Conservation (phyloP, 2,888 invertebrate genomes). For the Drosophila ochracea region DNA sequence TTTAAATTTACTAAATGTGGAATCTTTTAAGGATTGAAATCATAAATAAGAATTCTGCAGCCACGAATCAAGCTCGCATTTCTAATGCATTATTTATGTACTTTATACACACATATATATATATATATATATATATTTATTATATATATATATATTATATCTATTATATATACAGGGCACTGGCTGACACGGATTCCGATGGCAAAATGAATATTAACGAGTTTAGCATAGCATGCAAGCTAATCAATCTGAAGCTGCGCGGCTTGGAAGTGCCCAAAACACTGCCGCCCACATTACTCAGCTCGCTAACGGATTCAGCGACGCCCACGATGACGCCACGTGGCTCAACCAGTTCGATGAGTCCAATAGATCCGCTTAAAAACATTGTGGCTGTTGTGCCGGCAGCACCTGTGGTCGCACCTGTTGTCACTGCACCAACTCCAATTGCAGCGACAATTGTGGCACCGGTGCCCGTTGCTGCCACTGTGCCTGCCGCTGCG, state of each 20-base stretch:
- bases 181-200: slow-evolving; percentile 98
- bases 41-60: neutral
- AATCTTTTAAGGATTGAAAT: neutral
- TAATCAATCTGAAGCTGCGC: slow-evolving; percentile 96
- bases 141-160: neutral
- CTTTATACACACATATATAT: too few species aligned
- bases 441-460: slow-evolving; percentile 45
- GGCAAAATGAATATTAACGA: slow-evolving; percentile 98
- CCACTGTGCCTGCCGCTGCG: slow-evolving; percentile 57
- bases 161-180: slow-evolving; percentile 87
- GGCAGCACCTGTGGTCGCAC: slow-evolving; percentile 38
- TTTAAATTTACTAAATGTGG: neutral
- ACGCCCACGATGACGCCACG: slow-evolving; percentile 84
- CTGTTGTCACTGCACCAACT: slow-evolving; percentile 39
- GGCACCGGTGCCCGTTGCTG: slow-evolving; percentile 47
- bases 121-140: slow-evolving; percentile 37
- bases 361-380: slow-evolving; percentile 83
- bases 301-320: slow-evolving; percentile 86
- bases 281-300: slow-evolving; percentile 91
- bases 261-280: slow-evolving; percentile 95
- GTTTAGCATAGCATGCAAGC: slow-evolving; percentile 99
- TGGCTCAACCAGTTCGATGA: slow-evolving; percentile 79
- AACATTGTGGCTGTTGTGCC: slow-evolving; percentile 60
- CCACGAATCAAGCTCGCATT: neutral
- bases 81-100: slow-evolving; percentile 19